These are phyloP conservation scores for Pilophorus perplexus DNA, from an alignment of 2,888 invertebrate species.

Conservation along the genomic window DNA sequence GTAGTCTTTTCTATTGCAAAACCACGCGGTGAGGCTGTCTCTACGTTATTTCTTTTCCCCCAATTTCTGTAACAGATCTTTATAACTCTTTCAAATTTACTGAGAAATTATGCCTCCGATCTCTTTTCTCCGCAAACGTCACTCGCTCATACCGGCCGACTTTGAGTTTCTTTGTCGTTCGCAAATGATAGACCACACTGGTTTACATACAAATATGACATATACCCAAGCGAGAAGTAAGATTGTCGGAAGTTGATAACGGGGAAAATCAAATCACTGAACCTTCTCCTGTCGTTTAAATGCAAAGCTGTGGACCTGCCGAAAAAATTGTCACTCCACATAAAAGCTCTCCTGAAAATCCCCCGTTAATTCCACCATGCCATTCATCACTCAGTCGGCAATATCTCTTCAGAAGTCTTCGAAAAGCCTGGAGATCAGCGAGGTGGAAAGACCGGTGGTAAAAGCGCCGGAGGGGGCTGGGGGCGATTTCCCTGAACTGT, in stretches of 20 bases:
- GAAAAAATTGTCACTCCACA: background rate
- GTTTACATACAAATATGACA: too few species aligned
- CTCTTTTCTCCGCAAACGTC: too few species aligned
- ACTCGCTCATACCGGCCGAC: too few species aligned
- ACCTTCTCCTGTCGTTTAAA: background rate
- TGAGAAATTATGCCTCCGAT: too few species aligned
- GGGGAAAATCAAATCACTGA: background rate
- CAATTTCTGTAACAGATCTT: too few species aligned
- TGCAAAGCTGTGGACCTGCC: background rate
- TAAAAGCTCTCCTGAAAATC: background rate
- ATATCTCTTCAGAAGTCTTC: constrained; percentile 1
- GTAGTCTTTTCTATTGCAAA: too few species aligned
- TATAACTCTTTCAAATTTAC: too few species aligned
- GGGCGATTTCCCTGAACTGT: background rate
- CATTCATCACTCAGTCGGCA: background rate
- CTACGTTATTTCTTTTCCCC: too few species aligned
- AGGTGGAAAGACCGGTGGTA: background rate
- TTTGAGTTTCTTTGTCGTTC: too few species aligned
- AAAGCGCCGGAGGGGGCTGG: background rate
- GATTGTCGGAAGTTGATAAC: background rate
- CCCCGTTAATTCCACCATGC: background rate
- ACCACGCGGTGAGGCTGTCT: too few species aligned
- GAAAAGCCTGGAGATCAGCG: background rate
- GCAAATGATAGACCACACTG: too few species aligned
- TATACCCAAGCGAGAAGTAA: too few species aligned